Evolutionary conservation across 2,888 invertebrate species (phyloP).

Genomic region (Barypeithes pellucidus): DNA sequence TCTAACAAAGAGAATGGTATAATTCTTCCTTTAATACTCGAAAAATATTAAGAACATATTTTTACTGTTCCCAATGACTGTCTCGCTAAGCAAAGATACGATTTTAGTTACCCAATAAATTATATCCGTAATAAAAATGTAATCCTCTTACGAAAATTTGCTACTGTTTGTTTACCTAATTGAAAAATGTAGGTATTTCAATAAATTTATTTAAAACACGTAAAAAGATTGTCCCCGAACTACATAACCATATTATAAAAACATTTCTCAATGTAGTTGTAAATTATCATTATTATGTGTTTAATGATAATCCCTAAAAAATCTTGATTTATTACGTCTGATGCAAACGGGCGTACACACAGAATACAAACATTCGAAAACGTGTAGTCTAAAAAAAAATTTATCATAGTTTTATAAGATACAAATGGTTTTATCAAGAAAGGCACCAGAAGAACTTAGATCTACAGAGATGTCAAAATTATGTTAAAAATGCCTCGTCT

Average conservation of each 20-base stretch:
- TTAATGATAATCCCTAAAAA: slow-evolving; percentile 55
- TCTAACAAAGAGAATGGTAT: no score
- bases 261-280: slow-evolving; percentile 54
- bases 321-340: slow-evolving; percentile 54
- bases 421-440: no score
- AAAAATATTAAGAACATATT: no score
- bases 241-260: slow-evolving; percentile 36
- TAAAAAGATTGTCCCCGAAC: slow-evolving; percentile 33
- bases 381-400: background rate
- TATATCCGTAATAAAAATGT: slow-evolving; percentile 10
- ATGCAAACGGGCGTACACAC: slow-evolving; percentile 34
- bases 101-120: background rate
- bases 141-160: no score
- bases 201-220: slow-evolving; percentile 14
- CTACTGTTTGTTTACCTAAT: slow-evolving; percentile 11
- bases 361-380: slow-evolving; percentile 16
- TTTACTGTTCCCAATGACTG: no score
- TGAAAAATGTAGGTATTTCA: background rate
- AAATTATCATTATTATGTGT: slow-evolving; percentile 54
- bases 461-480: no score
- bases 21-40: no score
- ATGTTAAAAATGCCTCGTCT: no score
- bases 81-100: background rate
- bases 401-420: no score
- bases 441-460: no score